Conservation (phyloP, 2,113 vertebrate species). For the Python bivittatus region DNA sequence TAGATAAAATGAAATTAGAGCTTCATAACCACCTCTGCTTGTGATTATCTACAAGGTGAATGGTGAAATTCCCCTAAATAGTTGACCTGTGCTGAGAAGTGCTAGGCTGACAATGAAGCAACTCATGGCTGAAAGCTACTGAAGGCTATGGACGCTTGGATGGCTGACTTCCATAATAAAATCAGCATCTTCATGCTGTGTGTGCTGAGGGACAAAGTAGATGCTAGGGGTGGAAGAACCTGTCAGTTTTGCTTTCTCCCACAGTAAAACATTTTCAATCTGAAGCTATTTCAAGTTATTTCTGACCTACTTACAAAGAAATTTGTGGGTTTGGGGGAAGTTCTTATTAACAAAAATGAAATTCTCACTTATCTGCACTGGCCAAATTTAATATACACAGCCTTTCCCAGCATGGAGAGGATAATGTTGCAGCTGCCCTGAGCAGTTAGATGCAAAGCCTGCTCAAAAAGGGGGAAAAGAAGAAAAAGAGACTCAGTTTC, state of each 20-base stretch:
- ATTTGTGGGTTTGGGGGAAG: background rate
- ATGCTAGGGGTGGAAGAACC: background rate
- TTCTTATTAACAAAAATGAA: background rate
- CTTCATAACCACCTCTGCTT: background rate
- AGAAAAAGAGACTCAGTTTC: background rate
- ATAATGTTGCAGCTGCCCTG: background rate
- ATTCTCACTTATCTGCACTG: background rate
- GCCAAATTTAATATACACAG: background rate
- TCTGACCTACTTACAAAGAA: background rate
- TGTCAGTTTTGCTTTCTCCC: background rate
- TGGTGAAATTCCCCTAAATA: accelerated
- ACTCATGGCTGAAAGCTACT: background rate
- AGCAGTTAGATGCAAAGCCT: background rate
- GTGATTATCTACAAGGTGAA: background rate
- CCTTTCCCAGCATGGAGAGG: background rate
- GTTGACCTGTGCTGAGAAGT: accelerated
- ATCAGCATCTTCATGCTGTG: background rate
- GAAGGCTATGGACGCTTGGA: background rate
- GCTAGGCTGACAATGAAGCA: background rate
- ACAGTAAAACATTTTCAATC: background rate
- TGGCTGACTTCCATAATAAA: background rate
- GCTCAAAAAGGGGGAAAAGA: background rate
- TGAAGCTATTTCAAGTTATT: background rate
- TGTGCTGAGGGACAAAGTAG: background rate
- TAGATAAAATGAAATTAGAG: accelerated